Base-by-base conservation (phyloP, 2,113 vertebrate genomes). In the Grammomys surdaster region DNA sequence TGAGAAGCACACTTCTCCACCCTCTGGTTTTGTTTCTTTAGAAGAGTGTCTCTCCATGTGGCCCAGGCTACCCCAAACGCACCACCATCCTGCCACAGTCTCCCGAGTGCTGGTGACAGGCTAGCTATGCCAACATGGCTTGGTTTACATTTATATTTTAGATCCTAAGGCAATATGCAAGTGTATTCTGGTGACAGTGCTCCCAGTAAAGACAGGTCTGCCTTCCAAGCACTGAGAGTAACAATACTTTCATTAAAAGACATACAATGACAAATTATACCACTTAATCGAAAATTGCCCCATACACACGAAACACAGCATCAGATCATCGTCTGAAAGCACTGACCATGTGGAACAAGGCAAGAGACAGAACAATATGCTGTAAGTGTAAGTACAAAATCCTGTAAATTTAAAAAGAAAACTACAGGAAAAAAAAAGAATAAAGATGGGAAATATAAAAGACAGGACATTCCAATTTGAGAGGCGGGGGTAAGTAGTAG, bases 1-100 rank as follows among this genome's bases (percentile, higher is more conserved):
- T 56, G 69, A 89, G 28, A 92, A 89, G 31, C 56, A 89, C 95
- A 88, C 60, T 76, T 73, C 60, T 86, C 67, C 69, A 91, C 75
- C 28, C 84, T 8, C 40, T 19, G 60, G 1, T 63, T 95, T 75
- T 87, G 69, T 43, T 73, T 73, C 2, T 0, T 22, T 88, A 40
- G 14, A 5, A 72, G 6, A 43, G 2, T 24, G 7, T 56, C 14
- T 40, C 14, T 54, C n/a, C 69, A 40, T 31, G 36, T 58, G 13
- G n/a, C 33, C 69, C 69, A n/a, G 67, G 51, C 69, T 7, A 54
- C 48, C 87, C 51, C 36, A 31, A 11, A 73, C 24, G 40, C 36
- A 75, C 24, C 22, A 58, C 16, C 72, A 88, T 31, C 51, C 86
- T 73, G 24, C 87, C 87, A n/a, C 36, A 11, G 51, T 36, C 36